Base-by-base conservation (phyloP, 2,113 vertebrate genomes). In the Furnarius figulus region DNA sequence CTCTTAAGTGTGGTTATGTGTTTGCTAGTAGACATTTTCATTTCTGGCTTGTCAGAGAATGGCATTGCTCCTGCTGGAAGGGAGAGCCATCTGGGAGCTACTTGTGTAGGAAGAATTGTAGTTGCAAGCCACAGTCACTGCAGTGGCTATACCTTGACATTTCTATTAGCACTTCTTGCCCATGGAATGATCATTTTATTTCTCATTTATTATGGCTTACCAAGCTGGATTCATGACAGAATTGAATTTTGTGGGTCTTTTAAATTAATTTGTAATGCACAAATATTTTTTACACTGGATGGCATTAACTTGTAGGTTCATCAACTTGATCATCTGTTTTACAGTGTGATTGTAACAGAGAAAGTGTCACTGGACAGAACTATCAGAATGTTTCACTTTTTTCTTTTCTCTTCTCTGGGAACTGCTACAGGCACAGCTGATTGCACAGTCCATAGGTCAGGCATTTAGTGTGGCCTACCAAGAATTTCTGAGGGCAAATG, bases 381-480 rank as follows among this genome's bases (percentile, higher is more conserved):
- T 22, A 49, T 77, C 11, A 76, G 55, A 56, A 50, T 53, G 47
- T 66, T 92, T 95, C 28, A 84, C 53, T 4, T 91, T 52, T 78
- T 62, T 71, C 40, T 82, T 70, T 58, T 72, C 40, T 84, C 67
- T 49, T 78, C 35, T 68, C 39, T 83, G 94, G 40, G 13, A 93
- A 71, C 75, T 78, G 3, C 40, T 91, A 18, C 78, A 99, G 99
- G 99, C 99, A 8, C 99, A 99, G 96, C 90, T 99, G 82, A 99
- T 99, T 30, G 99, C 99, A 55, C 99, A 99, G 97, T 99, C 99
- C 84, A 99, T 99, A 33, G 99, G 99, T 27, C 99, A 99, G 97
- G 99, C 99, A 12, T 99, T 99, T 87, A 99, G 99, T 6, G 99
- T 99, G 90, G 99, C 99, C 10, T 99, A 99, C 98, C 99, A 99